Evolutionary conservation across 2,797 vertebrate genomes (phyloP).

Genomic region (Tokudaia tokunoshimensis): DNA sequence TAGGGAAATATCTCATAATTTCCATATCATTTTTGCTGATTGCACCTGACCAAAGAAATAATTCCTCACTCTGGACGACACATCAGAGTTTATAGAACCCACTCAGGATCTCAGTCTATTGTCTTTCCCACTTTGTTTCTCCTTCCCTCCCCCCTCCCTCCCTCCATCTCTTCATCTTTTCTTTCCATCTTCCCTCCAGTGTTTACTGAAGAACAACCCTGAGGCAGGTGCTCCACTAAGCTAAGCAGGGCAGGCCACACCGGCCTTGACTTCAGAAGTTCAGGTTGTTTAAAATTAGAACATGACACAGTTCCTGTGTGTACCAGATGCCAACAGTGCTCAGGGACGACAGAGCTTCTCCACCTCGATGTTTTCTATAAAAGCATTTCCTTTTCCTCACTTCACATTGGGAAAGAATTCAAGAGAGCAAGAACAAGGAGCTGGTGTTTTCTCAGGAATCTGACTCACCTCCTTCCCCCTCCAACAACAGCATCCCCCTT

Average conservation of each 20-base stretch:
- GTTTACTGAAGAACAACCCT: neutral
- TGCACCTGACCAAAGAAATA: neutral
- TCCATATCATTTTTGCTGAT: neutral
- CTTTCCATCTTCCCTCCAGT: neutral
- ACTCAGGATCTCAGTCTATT: neutral
- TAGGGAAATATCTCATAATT: slow-evolving; percentile 23
- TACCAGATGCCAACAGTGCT: neutral
- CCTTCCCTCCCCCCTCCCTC: neutral
- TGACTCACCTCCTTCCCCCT: slow-evolving; percentile 45
- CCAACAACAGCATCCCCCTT: slow-evolving; percentile 52
- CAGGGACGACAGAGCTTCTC: neutral
- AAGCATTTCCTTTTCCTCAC: slow-evolving; percentile 30
- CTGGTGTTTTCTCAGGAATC: slow-evolving; percentile 52
- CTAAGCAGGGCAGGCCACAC: neutral
- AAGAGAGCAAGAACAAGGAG: slow-evolving; percentile 51
- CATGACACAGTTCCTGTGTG: neutral
- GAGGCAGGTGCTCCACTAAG: neutral
- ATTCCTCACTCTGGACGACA: neutral
- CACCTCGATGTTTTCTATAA: slow-evolving; percentile 37
- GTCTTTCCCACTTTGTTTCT: neutral
- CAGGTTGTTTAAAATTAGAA: slow-evolving; percentile 48
- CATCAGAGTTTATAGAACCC: neutral
- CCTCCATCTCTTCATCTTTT: neutral
- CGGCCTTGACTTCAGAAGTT: slow-evolving; percentile 6
- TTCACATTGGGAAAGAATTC: slow-evolving; percentile 60